A percentile compares a stretch with the other conserved stretches of the same genome.
These are phyloP conservation scores for Hecatera dysodea DNA, from an alignment of 2,888 invertebrate species.

Conservation along the genomic window DNA sequence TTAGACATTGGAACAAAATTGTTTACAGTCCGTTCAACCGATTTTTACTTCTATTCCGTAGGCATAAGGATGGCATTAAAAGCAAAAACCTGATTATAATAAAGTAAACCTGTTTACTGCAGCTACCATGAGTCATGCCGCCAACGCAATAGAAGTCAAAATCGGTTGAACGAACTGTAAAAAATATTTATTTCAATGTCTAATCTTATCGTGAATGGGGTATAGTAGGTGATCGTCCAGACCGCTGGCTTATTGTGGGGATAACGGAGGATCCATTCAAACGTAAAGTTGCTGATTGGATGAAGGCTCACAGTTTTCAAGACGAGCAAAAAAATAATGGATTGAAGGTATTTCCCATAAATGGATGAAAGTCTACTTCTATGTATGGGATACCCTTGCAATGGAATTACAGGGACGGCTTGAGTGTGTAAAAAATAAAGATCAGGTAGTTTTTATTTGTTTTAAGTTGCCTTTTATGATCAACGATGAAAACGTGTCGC, in stretches of 20 bases:
- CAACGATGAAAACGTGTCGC: background rate
- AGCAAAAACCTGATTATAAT: too few species aligned
- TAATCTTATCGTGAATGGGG: too few species aligned
- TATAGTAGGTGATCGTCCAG: background rate
- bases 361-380: background rate
- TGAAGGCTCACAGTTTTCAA: background rate
- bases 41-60: too few species aligned
- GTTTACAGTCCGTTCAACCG: too few species aligned
- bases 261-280: too few species aligned
- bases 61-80: too few species aligned
- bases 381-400: conserved; percentile 10
- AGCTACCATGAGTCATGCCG: too few species aligned
- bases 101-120: too few species aligned
- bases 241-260: background rate
- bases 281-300: background rate
- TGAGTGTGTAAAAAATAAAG: background rate
- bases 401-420: background rate
- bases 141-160: too few species aligned
- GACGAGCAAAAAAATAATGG: background rate
- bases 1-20: too few species aligned
- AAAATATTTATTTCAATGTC: too few species aligned
- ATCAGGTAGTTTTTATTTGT: background rate
- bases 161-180: too few species aligned
- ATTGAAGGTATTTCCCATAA: background rate
- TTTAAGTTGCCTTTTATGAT: background rate